A percentile compares a stretch with the other conserved stretches of the same genome.
Evolutionary conservation across 2,113 vertebrate species (phyloP).

Genomic region (Stigmatopora argus): DNA sequence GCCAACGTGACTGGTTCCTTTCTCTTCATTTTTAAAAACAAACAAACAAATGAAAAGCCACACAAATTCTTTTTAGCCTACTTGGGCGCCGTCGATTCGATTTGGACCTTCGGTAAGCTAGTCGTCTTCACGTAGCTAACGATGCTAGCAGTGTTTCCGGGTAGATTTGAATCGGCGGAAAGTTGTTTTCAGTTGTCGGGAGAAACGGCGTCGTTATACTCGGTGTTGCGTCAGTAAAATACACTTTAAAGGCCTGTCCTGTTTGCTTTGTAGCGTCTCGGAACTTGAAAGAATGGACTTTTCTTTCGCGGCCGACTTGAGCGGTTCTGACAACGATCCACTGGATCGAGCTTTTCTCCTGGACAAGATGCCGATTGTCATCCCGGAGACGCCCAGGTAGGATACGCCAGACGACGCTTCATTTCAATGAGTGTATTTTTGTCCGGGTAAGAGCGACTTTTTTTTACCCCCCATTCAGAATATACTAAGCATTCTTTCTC

Average conservation of each 20-base stretch:
- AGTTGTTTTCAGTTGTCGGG: too few relatives aligned
- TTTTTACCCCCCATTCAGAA: too few relatives aligned
- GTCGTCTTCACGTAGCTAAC: neutral
- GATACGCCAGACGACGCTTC: too few relatives aligned
- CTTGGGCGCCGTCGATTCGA: too few relatives aligned
- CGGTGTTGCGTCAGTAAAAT: neutral
- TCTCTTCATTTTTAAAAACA: neutral
- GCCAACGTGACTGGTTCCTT: neutral
- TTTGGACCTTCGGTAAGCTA: neutral
- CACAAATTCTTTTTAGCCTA: neutral
- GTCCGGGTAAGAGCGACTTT: neutral
- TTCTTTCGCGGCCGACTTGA: conserved; percentile 36
- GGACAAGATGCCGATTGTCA: conserved; percentile 26
- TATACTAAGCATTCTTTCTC: too few relatives aligned
- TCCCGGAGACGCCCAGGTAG: conserved; percentile 72
- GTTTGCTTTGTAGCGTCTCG: neutral
- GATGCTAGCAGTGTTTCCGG: neutral
- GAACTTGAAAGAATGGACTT: conserved; percentile 7
- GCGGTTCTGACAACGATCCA: conserved; percentile 27
- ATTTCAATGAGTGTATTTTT: neutral
- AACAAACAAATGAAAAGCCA: neutral
- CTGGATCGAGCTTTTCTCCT: conserved; percentile 56
- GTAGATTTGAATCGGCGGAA: neutral
- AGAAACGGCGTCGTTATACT: neutral
- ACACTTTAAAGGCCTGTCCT: neutral